These are phyloP conservation scores for Thunnus albacares DNA, from an alignment of 2,797 vertebrate species.

Conservation along the genomic window DNA sequence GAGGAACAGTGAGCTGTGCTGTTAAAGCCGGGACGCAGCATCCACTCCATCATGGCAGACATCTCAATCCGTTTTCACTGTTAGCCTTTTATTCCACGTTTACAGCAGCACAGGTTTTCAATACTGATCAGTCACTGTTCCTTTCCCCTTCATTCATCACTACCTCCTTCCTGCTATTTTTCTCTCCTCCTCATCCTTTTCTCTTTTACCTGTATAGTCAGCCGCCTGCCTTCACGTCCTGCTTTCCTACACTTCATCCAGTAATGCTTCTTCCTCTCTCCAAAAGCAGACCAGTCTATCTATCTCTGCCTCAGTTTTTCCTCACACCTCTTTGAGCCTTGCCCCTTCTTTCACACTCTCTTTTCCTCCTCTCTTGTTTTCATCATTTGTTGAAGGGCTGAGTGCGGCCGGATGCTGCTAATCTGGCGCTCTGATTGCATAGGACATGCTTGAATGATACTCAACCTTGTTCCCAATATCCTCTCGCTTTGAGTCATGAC, in stretches of 20 bases:
- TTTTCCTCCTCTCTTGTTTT: constrained; percentile 29
- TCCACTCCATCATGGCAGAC: constrained; percentile 84
- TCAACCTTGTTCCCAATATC: constrained; percentile 71
- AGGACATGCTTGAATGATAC: constrained; percentile 71
- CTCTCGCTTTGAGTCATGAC: constrained; percentile 62
- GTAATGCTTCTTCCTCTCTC: constrained; percentile 29
- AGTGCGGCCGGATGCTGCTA: constrained; percentile 72
- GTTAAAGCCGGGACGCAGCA: constrained; percentile 67
- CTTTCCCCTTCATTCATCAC: constrained; percentile 84
- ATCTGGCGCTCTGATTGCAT: constrained; percentile 74
- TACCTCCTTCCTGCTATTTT: constrained; percentile 59
- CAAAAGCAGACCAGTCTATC: constrained; percentile 47
- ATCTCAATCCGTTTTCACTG: constrained; percentile 83
- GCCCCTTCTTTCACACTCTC: not conserved
- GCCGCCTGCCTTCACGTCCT: constrained; percentile 34
- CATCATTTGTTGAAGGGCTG: constrained; percentile 64
- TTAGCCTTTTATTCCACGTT: constrained; percentile 77
- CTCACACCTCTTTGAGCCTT: constrained; percentile 22
- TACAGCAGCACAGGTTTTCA: constrained; percentile 82
- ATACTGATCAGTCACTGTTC: constrained; percentile 82
- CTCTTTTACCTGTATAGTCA: constrained; percentile 42
- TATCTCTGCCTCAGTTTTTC: constrained; percentile 37
- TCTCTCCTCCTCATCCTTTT: constrained; percentile 59
- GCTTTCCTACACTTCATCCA: constrained; percentile 29
- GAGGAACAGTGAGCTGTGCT: constrained; percentile 66